Conservation (phyloP, 2,888 invertebrate species). For the Drosophila pseudotakahashii region DNA sequence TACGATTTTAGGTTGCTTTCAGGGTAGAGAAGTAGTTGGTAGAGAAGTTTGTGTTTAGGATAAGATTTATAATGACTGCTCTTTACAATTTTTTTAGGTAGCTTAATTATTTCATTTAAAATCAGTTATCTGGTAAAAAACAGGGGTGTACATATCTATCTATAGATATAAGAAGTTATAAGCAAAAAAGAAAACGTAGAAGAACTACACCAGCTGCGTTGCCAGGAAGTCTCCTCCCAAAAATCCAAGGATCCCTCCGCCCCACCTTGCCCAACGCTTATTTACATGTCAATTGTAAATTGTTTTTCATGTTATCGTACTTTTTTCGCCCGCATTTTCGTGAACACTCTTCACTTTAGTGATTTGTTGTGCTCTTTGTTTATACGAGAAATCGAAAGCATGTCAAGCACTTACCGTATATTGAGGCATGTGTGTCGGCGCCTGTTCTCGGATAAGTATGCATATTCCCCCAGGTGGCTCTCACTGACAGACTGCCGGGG, state of each 20-base stretch:
- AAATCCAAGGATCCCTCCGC: neutral
- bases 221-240: conserved; percentile 33
- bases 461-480: conserved; percentile 59
- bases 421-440: conserved; percentile 50
- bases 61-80: no score
- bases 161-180: no score
- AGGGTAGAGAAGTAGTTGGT: no score
- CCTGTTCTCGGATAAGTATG: conserved; percentile 18
- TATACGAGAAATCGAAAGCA: conserved; percentile 59
- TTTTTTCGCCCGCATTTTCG: conserved; percentile 41
- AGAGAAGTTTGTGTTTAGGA: no score
- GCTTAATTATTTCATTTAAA: no score
- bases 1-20: no score
- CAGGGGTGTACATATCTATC: no score
- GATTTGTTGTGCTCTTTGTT: conserved; percentile 55
- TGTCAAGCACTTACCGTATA: conserved; percentile 61
- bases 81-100: no score
- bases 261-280: conserved; percentile 33
- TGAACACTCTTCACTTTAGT: conserved; percentile 72
- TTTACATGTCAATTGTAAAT: conserved; percentile 76
- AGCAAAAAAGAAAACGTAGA: neutral
- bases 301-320: conserved; percentile 69
- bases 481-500: conserved; percentile 61
- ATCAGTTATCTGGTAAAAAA: no score
- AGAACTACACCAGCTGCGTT: conserved; percentile 35